These are phyloP conservation scores for Microctenopoma stevenorrisi DNA, from an alignment of 2,797 vertebrate species.

Conservation along the genomic window DNA sequence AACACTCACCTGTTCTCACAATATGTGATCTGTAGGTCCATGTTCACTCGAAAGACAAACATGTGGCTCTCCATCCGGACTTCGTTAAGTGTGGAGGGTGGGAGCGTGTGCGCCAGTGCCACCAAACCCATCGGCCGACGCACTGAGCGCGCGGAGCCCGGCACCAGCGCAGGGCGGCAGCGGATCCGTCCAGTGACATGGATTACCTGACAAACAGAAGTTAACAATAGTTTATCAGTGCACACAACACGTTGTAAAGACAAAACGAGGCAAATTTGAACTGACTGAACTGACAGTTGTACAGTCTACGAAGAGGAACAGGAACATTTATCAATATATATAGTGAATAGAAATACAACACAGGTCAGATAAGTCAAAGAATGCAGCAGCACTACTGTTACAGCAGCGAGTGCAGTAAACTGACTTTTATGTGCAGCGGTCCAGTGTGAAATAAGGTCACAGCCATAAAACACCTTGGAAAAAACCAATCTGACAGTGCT, in stretches of 20 bases:
- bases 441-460: conserved; percentile 70
- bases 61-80: conserved; percentile 92
- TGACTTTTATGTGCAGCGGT: conserved; percentile 44
- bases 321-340: conserved; percentile 1
- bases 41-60: conserved; percentile 93
- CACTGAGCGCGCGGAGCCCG: conserved; percentile 78
- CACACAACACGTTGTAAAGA: neutral
- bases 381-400: conserved; percentile 29
- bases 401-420: conserved; percentile 51
- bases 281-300: neutral
- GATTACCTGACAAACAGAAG: conserved; percentile 84
- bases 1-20: conserved; percentile 90
- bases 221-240: neutral
- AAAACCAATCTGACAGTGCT: conserved; percentile 50
- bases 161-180: conserved; percentile 81
- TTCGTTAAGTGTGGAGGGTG: conserved; percentile 90
- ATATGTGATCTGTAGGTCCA: conserved; percentile 92
- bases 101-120: conserved; percentile 89
- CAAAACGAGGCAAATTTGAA: conserved; percentile 5
- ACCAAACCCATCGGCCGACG: conserved; percentile 88
- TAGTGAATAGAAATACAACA: conserved; percentile 22
- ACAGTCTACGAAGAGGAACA: neutral
- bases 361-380: conserved; percentile 19
- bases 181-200: conserved; percentile 90
- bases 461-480: conserved; percentile 59